Evolutionary conservation across 92 coral and sea anemone genomes (phyloP), one percentile per base, ranked within the genome.

Genomic region (Epizoanthus illoricatus): DNA sequence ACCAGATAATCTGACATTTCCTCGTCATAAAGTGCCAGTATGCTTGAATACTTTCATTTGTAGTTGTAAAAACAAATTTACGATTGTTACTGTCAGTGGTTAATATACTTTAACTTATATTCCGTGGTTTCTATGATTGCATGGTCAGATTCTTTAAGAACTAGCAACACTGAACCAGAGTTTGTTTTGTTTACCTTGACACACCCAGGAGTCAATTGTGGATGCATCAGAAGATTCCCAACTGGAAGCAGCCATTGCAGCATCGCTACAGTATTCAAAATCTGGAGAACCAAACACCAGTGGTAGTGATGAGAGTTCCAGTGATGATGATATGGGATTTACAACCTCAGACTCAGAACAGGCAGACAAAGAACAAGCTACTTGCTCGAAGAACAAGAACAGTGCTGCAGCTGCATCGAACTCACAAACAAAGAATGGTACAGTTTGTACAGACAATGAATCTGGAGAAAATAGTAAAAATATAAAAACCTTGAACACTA

Each of bases 211-310:
- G 64, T 94, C 98, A 15, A 91, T 96, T 65, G 92, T 96, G 43
- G 99, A 96, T 86, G 99, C 99, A 21, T 96, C 99, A 16, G 99
- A 96, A 69, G 98, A 96, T 68, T 96, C 99, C 16, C 99, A 96
- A 84, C 87, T 96, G 54, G 98, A 94, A 75, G 99, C 99, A 12
- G 99, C 99, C 4, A 96, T 96, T 49, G 99, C 98, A 10, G 99
- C 94, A 16, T 96, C 99, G 23, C 81, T 96, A 47, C 87, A 89
- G 43, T 93, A 92, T 75, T 87, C 97, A 63, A 88, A 75, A 16
- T 49, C 86, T 68, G 86, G 83, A n/a, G 90, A 91, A 42, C 61
- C 83, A 33, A 91, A 86, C 16, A 65, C 84, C 40, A 91, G 81
- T 54, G 90, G 65, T 17, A 64, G 69, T 75, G 90, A 74, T 9